Percentiles rank a stretch among this genome's conserved stretches.
Conservation (phyloP, 1,140 invertebrate genomes). For the Gryon sp. region DNA sequence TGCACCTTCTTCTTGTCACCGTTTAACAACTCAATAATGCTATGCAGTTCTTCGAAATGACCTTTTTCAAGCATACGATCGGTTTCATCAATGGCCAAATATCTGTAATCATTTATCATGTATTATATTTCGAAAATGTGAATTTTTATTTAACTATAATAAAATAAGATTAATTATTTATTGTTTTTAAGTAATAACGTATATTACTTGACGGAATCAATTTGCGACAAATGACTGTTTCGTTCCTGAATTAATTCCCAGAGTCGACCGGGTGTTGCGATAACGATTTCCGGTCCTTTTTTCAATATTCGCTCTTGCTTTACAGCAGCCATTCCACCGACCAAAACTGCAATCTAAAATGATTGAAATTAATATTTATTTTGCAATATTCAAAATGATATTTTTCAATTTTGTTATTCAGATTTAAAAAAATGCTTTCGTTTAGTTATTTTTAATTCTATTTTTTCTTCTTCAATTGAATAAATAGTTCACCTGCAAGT, state of each 20-base stretch:
- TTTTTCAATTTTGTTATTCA: conserved; percentile 2
- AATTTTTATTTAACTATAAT: too few species aligned
- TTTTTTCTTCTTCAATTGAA: too few species aligned
- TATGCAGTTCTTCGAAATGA: conserved; percentile 95
- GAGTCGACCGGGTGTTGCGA: conserved; percentile 96
- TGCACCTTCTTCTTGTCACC: conserved; percentile 81
- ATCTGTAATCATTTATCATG: conserved; percentile 83
- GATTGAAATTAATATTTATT: conserved; percentile 14
- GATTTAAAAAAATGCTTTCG: too few species aligned
- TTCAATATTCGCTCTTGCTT: conserved; percentile 94
- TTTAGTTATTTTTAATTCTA: too few species aligned
- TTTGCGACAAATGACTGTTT: conserved; percentile 86
- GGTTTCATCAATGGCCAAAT: conserved; percentile 98
- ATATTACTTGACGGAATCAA: conserved; percentile 84
- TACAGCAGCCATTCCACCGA: conserved; percentile 93
- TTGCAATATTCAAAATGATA: conserved; percentile 3
- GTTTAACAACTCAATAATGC: conserved; percentile 91
- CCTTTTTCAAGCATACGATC: conserved; percentile 98
- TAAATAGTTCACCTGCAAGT: conserved; percentile 80
- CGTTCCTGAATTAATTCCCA: conserved; percentile 94
- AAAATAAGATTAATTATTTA: conserved; percentile 19
- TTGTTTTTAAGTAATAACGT: conserved; percentile 2
- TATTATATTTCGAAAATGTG: too few species aligned
- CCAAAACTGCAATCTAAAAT: conserved; percentile 85
- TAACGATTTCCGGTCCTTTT: conserved; percentile 93